Evolutionary conservation across 53 echinoderm and acorn worm species (phyloP).

Genomic region (Holothuria leucospilota): DNA sequence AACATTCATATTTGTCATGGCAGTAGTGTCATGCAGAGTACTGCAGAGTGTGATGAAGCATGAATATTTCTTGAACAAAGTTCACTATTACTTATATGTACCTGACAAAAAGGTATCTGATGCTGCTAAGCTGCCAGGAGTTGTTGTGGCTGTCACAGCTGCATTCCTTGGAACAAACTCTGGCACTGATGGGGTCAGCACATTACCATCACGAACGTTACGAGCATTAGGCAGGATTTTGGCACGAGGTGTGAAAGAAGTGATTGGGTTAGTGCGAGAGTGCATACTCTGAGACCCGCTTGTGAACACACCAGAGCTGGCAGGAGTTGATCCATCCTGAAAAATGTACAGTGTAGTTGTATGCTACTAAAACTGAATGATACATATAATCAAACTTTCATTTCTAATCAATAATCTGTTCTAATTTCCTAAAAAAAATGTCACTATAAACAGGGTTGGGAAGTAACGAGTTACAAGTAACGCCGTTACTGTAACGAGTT

Average conservation of each 20-base stretch:
- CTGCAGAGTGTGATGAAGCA: too few relatives aligned
- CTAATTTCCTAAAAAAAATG: too few relatives aligned
- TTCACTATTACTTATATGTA: background rate
- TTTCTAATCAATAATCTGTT: too few relatives aligned
- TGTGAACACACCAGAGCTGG: slow-evolving; percentile 35
- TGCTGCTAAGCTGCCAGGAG: slow-evolving; percentile 18
- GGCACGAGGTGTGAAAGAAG: slow-evolving; percentile 46
- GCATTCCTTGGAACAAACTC: slow-evolving; percentile 82
- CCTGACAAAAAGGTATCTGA: slow-evolving; percentile 24
- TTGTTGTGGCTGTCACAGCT: slow-evolving; percentile 40
- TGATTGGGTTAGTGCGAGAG: slow-evolving; percentile 13
- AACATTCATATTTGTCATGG: too few relatives aligned
- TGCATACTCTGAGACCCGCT: slow-evolving; percentile 12
- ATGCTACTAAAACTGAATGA: too few relatives aligned
- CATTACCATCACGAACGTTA: slow-evolving; percentile 52
- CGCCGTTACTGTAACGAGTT: too few relatives aligned
- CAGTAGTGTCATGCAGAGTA: too few relatives aligned
- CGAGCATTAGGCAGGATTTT: slow-evolving; percentile 69
- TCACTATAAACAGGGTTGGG: too few relatives aligned
- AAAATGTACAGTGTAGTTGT: too few relatives aligned
- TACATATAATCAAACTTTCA: too few relatives aligned
- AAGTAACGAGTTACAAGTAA: too few relatives aligned
- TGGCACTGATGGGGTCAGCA: slow-evolving; percentile 66
- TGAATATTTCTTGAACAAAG: too few relatives aligned
- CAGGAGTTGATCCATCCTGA: slow-evolving; percentile 28